Evolutionary conservation across 2,113 vertebrate genomes (phyloP).

Genomic region (Plotosus lineatus): DNA sequence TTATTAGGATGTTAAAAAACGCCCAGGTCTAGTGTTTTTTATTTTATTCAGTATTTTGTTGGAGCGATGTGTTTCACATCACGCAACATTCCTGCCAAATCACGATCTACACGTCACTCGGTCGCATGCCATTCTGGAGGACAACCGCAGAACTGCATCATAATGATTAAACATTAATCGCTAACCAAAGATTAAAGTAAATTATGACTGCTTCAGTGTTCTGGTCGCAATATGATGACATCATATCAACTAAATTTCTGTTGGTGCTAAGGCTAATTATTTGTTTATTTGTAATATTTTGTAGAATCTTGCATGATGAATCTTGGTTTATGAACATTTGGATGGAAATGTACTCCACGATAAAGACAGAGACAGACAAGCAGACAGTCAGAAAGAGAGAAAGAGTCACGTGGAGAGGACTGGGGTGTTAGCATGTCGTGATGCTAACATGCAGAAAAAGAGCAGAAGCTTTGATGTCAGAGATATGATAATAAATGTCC

Average conservation of each 20-base stretch:
- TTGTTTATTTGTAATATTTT: background rate
- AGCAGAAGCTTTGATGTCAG: background rate
- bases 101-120: too few species aligned
- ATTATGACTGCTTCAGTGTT: background rate
- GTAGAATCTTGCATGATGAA: background rate
- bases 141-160: background rate
- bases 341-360: background rate
- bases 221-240: background rate
- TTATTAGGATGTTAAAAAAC: background rate
- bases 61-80: background rate
- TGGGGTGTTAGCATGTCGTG: conserved; percentile 52
- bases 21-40: background rate
- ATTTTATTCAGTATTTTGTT: background rate
- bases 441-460: conserved; percentile 55
- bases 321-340: background rate
- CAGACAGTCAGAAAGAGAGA: background rate
- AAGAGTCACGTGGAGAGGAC: background rate
- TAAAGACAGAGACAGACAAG: background rate
- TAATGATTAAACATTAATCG: background rate
- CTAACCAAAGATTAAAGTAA: background rate
- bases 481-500: background rate
- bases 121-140: too few species aligned
- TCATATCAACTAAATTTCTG: background rate
- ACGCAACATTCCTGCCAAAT: background rate
- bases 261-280: background rate